These are phyloP conservation scores for Altica lythri DNA, from an alignment of 2,888 invertebrate genomes.

Conservation along the genomic window DNA sequence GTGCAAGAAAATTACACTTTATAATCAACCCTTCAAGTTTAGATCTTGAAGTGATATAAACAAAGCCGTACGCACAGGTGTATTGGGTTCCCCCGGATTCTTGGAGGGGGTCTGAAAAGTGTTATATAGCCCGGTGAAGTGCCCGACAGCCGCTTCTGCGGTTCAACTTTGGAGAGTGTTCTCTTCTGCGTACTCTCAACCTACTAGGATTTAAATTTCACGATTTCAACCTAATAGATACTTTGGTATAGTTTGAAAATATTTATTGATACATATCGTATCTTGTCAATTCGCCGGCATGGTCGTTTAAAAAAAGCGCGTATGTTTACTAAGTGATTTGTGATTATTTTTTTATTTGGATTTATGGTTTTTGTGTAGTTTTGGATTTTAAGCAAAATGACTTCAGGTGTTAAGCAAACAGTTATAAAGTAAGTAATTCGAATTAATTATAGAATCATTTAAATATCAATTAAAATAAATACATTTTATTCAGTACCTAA, in stretches of 20 bases:
- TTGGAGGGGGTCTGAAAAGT: slow-evolving; percentile 32
- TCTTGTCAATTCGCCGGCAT: slow-evolving; percentile 16
- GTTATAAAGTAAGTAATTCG: slow-evolving; percentile 59
- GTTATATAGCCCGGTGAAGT: slow-evolving; percentile 36
- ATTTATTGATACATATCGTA: background rate
- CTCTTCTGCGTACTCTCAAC: slow-evolving; percentile 28
- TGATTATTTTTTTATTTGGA: slow-evolving; percentile 21
- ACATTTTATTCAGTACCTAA: background rate
- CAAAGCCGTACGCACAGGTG: slow-evolving; percentile 4
- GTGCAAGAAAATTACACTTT: too few relatives aligned
- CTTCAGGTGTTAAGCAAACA: slow-evolving; percentile 61
- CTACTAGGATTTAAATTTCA: slow-evolving; percentile 5
- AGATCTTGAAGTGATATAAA: too few relatives aligned
- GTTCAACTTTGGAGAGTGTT: slow-evolving; percentile 29
- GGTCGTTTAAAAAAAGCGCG: slow-evolving; percentile 30
- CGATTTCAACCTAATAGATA: background rate
- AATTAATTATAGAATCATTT: background rate
- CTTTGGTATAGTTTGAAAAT: background rate
- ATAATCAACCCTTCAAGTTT: too few relatives aligned
- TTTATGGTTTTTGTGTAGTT: slow-evolving; percentile 13
- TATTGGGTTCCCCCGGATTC: slow-evolving; percentile 3
- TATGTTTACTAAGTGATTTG: too few relatives aligned
- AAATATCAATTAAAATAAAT: background rate
- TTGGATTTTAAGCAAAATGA: slow-evolving; percentile 50
- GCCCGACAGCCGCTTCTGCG: slow-evolving; percentile 33